Base-by-base conservation (phyloP, 1,140 invertebrate species). In the Argopecten irradians region DNA sequence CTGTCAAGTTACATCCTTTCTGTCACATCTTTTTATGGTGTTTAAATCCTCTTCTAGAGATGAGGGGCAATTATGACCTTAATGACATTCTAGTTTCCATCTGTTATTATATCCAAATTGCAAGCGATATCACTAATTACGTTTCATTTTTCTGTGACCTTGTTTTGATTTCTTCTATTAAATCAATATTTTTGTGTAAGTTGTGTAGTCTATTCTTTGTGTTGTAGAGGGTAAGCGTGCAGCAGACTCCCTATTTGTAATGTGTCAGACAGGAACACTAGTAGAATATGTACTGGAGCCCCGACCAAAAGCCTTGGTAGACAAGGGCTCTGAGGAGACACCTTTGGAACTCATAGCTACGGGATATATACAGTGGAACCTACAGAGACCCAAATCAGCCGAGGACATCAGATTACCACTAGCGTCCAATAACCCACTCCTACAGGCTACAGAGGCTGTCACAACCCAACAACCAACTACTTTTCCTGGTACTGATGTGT, bases 251-350 rank as follows among this genome's bases (percentile, higher is more conserved):
- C 96, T 99, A 0, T 99, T 98, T 94, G 96, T 99, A 1, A 98
- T 98, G 97, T 97, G 98, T 55, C 98, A 97, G 90, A 97, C 97
- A 93, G 98, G 98, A 34, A 97, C 97, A 87, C 96, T 99, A 91
- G 97, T 98, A 89, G 98, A 99, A 94, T 99, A 99, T 91, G 97
- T 98, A 94, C 96, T 99, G 91, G 98, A 99, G 93, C 98, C 98
- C 0, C 97, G 97, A 93, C 97, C 97, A 16, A 93, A 92, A 41
- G 41, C 89, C 34, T 86, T 85, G 16, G 86, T 83, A 43, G 94
- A 94, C 28, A 98, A 98, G 95, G 96, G 98, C 46, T 98, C 97
- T 93, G 98, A 99, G 95, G 98, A 99, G 93, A 97, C 98, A 0
- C 96, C 97, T 13, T 97, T 99, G 90, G 98, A 99, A 93, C 93